These are phyloP conservation scores for Fukomys damarensis DNA, from an alignment of 2,113 vertebrate species.

Conservation along the genomic window DNA sequence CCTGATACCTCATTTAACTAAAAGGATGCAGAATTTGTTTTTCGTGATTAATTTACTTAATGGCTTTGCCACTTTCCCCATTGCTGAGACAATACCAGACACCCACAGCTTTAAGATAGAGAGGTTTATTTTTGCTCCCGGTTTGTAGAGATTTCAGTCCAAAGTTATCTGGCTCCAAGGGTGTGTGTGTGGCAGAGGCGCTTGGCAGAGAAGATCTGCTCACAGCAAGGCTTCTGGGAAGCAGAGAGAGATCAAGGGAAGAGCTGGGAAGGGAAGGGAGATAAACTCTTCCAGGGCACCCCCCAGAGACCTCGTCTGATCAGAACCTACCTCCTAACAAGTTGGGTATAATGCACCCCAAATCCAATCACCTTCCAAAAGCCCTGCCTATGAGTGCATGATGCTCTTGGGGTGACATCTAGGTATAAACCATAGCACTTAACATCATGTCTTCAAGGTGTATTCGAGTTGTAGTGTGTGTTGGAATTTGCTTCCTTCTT, in stretches of 20 bases:
- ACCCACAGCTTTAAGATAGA: not conserved
- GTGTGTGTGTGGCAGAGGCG: too few relatives aligned
- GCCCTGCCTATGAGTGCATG: not conserved
- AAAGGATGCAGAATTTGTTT: not conserved
- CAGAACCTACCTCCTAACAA: not conserved
- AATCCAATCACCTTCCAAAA: not conserved
- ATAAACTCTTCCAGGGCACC: not conserved
- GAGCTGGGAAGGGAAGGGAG: not conserved
- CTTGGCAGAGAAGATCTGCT: not conserved
- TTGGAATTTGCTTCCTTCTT: constrained; percentile 7
- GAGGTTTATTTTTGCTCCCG: not conserved
- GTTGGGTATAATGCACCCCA: not conserved
- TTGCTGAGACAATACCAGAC: not conserved
- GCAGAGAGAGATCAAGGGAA: not conserved
- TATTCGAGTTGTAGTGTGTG: not conserved
- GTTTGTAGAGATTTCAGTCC: not conserved
- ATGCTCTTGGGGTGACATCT: not conserved
- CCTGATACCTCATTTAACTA: not conserved
- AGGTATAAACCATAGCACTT: not conserved
- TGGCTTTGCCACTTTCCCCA: not conserved
- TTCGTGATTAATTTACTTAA: not conserved
- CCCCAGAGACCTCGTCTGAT: not conserved
- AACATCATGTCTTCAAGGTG: not conserved
- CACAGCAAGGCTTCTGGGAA: not conserved
- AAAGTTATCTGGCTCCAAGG: not conserved